Percentiles rank a stretch among this genome's conserved stretches.
Evolutionary conservation across 2,797 vertebrate species (phyloP).

Genomic region (Agapornis canus): DNA sequence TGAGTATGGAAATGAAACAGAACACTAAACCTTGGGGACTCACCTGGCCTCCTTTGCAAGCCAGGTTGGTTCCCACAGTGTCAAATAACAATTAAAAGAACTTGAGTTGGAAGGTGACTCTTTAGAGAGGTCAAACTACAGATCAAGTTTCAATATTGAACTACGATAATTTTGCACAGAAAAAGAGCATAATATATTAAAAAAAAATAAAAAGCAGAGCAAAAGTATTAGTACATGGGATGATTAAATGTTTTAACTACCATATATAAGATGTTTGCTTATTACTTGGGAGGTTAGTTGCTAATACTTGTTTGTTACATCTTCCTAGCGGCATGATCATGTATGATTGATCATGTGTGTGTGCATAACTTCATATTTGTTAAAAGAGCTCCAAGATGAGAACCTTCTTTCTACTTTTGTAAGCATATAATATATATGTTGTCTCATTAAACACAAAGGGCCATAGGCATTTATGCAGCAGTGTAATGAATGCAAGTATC

Average conservation of each 20-base stretch:
- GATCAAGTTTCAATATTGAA: neutral
- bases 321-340: neutral
- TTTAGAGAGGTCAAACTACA: conserved; percentile 61
- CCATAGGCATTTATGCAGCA: neutral
- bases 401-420: neutral
- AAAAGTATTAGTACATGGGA: neutral
- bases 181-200: neutral
- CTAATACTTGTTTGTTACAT: neutral
- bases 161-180: neutral
- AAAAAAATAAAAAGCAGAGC: neutral
- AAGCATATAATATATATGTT: neutral
- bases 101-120: conserved; percentile 72
- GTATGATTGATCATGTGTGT: accelerated
- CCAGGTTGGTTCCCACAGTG: conserved; percentile 70
- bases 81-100: conserved; percentile 69
- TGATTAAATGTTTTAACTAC: neutral
- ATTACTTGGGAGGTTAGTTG: neutral
- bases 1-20: conserved; percentile 74
- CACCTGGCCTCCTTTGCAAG: conserved; percentile 75
- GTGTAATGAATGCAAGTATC: neutral
- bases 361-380: neutral
- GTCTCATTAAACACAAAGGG: neutral
- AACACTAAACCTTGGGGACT: conserved; percentile 77
- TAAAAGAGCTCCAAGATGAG: neutral
- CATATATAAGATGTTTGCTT: neutral